phyloP scores from a whole-genome alignment of 2,888 invertebrate genomes.

The Phrixothrix hirtus region DNA sequence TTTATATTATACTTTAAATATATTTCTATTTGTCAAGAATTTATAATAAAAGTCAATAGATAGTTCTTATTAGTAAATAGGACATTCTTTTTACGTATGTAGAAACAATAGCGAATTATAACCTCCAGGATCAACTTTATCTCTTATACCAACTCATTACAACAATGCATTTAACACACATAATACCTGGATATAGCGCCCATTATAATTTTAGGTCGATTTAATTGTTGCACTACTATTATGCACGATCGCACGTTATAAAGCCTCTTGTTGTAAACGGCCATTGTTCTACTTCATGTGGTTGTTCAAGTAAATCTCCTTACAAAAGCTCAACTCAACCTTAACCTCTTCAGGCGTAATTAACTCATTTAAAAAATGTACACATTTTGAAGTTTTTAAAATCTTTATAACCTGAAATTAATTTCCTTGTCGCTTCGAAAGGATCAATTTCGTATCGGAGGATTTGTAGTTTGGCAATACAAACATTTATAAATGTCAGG shows the following conservation, averaged over 20 bases:
- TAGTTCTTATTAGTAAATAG: no score
- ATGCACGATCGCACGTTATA: constrained; percentile 16
- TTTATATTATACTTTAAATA: no score
- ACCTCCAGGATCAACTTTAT: constrained; percentile 18
- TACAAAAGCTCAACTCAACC: constrained; percentile 6
- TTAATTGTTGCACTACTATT: constrained; percentile 24
- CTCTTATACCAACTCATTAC: constrained; percentile 19
- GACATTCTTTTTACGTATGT: no score
- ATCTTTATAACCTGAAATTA: no score
- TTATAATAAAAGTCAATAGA: no score
- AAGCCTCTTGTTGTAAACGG: background rate
- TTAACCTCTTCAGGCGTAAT: no score
- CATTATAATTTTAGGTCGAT: constrained; percentile 25
- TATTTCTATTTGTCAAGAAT: no score
- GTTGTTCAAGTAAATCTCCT: constrained; percentile 6
- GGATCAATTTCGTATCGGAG: constrained; percentile 11
- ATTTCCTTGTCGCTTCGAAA: no score
- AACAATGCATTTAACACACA: constrained; percentile 22
- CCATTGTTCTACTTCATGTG: constrained; percentile 14
- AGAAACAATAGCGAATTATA: constrained; percentile 9
- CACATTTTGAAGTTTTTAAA: no score
- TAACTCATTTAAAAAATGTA: background rate
- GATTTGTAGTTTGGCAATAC: constrained; percentile 5
- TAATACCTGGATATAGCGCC: constrained; percentile 21
- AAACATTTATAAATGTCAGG: constrained; percentile 26